Evolutionary conservation across 1,140 invertebrate genomes (phyloP), one percentile per base, ranked within the genome.

Genomic region (Drosophila pectinifera): DNA sequence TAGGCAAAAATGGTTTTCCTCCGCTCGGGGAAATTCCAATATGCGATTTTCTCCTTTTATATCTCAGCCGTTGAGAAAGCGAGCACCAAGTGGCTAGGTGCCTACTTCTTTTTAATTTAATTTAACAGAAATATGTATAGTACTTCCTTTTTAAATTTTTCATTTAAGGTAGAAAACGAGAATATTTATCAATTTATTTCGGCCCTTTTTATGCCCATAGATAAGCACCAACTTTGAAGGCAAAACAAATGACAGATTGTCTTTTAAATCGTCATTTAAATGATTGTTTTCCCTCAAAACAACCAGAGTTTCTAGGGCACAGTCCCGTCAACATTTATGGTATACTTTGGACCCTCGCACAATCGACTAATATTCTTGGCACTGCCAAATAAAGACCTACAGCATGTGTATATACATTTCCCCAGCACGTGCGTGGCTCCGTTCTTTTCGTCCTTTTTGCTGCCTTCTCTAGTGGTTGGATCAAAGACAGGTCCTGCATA

Each of bases 401-500:
- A 31, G 28, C 10, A 0, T 49, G n/a, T n/a, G n/a, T n/a, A 36
- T 36, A 53, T 48, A 49, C 24, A 41, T 64, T 74, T 42, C 31
- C 38, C 43, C 49, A 42, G 48, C 39, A 56, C 61, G 64, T 61
- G 53, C 28, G 34, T 24, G 56, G 18, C 49, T 14, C 31, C 62
- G 43, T 58, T 53, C 18, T n/a, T 54, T 31, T 41, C 49, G 13
- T 45, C 39, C 38, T 34, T 68, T 68, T 51, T 14, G 11, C 43
- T 45, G 49, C 41, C 58, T 57, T 42, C 53, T 48, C 48, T 18
- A 48, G 45, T 63, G 22, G 28, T 57, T 63, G 85, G 83, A 88
- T 88, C 83, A 88, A 88, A 88, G 84, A 54, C 67, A 89, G 67
- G 51, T 57, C 51, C 42, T 46, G 67, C 67, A 70, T 70, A 70